These are phyloP conservation scores for Drosophila neonasuta DNA, from an alignment of 2,888 invertebrate species.

Conservation along the genomic window DNA sequence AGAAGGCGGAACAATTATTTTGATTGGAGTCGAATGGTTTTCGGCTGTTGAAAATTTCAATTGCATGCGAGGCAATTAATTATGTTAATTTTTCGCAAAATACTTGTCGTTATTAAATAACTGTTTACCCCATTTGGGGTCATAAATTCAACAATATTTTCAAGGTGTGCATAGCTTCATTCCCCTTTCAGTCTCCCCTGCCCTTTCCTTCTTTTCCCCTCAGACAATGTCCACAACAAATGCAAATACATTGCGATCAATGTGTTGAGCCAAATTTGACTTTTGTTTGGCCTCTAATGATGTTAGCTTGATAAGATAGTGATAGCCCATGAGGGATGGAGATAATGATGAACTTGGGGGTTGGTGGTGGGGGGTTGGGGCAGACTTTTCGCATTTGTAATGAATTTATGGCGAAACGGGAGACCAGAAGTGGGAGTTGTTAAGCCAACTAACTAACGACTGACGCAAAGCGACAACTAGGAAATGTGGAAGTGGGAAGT, in stretches of 20 bases:
- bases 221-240: slow-evolving; percentile 15
- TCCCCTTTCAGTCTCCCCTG: background rate
- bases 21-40: slow-evolving; percentile 18
- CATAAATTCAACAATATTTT: slow-evolving; percentile 47
- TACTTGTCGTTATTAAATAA: slow-evolving; percentile 27
- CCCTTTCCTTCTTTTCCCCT: background rate
- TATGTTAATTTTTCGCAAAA: slow-evolving; percentile 42
- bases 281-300: slow-evolving; percentile 41
- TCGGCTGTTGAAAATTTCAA: slow-evolving; percentile 22
- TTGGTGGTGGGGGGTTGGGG: background rate
- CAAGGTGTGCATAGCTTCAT: slow-evolving; percentile 19
- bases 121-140: slow-evolving; percentile 40
- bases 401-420: slow-evolving; percentile 58
- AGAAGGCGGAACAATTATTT: slow-evolving; percentile 15
- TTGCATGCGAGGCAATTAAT: slow-evolving; percentile 42
- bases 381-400: slow-evolving; percentile 40
- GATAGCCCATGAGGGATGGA: background rate
- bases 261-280: slow-evolving; percentile 53
- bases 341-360: background rate
- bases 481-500: background rate
- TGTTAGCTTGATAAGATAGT: slow-evolving; percentile 64
- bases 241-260: slow-evolving; percentile 59
- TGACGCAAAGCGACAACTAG: background rate
- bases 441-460: slow-evolving; percentile 6
- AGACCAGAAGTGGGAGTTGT: slow-evolving; percentile 25